These are phyloP conservation scores for Tholera decimalis DNA, from an alignment of 2,888 invertebrate genomes.

Conservation along the genomic window DNA sequence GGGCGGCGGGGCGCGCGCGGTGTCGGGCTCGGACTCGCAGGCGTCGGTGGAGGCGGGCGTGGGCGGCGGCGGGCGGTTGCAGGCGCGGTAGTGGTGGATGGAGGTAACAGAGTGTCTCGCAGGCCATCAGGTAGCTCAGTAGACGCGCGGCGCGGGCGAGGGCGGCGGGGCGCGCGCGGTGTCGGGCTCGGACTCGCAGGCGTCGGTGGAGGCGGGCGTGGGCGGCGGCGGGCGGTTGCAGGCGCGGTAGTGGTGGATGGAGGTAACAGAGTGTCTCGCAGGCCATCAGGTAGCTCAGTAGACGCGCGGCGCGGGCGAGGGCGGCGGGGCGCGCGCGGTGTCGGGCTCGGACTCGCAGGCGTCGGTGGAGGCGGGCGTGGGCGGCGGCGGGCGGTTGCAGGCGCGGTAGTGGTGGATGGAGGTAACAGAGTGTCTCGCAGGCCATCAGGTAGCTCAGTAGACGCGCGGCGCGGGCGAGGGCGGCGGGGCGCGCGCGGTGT, in stretches of 20 bases:
- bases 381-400: slow-evolving; percentile 93
- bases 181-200: slow-evolving; percentile 96
- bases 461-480: slow-evolving; percentile 94
- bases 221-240: slow-evolving; percentile 69
- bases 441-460: no score
- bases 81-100: slow-evolving; percentile 82
- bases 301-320: slow-evolving; percentile 92
- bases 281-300: no score
- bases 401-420: slow-evolving; percentile 78
- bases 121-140: no score
- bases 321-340: slow-evolving; percentile 96
- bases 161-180: slow-evolving; percentile 96
- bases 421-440: no score
- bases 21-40: slow-evolving; percentile 95
- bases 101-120: no score
- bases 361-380: slow-evolving; percentile 98
- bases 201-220: slow-evolving; percentile 87
- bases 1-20: slow-evolving; percentile 97
- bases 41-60: slow-evolving; percentile 98
- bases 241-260: slow-evolving; percentile 65
- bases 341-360: slow-evolving; percentile 96
- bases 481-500: slow-evolving; percentile 96
- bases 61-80: slow-evolving; percentile 93
- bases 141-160: slow-evolving; percentile 93
- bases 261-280: no score